Conservation (phyloP, 2,113 vertebrate species). For the Condylura cristata region DNA sequence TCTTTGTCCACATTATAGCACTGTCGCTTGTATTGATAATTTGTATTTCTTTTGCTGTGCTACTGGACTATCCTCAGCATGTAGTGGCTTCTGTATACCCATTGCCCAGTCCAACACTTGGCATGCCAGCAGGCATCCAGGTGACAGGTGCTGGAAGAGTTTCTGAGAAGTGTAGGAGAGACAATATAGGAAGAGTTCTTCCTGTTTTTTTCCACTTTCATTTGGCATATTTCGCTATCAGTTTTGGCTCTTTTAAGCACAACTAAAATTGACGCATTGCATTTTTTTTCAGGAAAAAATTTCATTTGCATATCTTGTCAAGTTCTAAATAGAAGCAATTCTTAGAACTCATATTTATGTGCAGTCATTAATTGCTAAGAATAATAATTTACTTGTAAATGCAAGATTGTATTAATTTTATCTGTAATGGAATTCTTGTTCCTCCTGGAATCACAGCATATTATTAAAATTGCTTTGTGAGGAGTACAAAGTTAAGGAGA, state of each 20-base stretch:
- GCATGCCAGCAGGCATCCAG: no score
- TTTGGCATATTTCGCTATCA: neutral
- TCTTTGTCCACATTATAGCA: neutral
- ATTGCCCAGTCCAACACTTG: neutral
- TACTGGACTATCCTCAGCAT: neutral
- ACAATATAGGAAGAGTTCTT: neutral
- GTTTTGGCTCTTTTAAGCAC: constrained; percentile 14
- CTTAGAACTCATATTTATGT: constrained; percentile 65
- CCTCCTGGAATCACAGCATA: constrained; percentile 48
- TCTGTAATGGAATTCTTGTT: constrained; percentile 67
- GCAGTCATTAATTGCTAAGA: constrained; percentile 59
- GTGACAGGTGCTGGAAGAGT: neutral
- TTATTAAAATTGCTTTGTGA: constrained; percentile 69
- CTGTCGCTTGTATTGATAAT: neutral
- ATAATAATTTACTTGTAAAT: constrained; percentile 72
- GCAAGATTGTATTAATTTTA: constrained; percentile 66
- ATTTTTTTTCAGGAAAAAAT: constrained; percentile 34
- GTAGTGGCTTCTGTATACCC: neutral
- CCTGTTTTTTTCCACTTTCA: neutral
- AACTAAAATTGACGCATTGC: constrained; percentile 8
- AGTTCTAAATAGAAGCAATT: constrained; percentile 49
- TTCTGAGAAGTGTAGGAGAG: neutral
- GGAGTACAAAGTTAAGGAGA: constrained; percentile 59
- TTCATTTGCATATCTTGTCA: constrained; percentile 48
- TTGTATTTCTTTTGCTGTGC: neutral